Evolutionary conservation across 2,888 invertebrate genomes (phyloP), one percentile per base, ranked within the genome.

Genomic region (Chaitophorus viminalis): DNA sequence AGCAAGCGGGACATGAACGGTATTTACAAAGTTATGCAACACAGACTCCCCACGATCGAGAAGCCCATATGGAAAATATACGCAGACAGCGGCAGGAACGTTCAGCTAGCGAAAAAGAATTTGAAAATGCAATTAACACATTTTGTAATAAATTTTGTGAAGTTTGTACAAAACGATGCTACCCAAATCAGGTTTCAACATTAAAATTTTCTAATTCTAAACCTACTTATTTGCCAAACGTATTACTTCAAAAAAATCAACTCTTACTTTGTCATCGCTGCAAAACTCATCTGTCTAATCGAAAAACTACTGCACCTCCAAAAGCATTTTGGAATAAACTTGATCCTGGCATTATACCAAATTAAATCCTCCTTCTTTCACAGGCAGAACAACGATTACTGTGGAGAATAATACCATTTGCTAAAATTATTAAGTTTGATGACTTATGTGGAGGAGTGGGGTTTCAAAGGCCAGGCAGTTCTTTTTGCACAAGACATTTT

Each of bases 391-490:
- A 65, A 29, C 52, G 79, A 21, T 60, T 79, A 29, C 9, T 60
- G 9, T 79, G 33, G 18, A 9, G 77, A 9, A 77, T 77, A 31
- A 77, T 77, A 17, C 77, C 77, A 21, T 77, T 77, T 46, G 77
- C 46, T 14, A 77, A 77, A 77, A 77, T 46, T 31, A 29, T 77
- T 18, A 77, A 77, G 17, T 77, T 82, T 36, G 36, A 31, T 25
- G 82, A 70, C 46, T 8, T 25, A 70, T 82, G 4, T 46, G 82
- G 82, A 82, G n/a, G 39, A 82, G 46, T 82, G 29, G 0, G 70
- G 82, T n/a, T 82, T 82, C 36, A 68, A 70, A 36, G 83, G 83
- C 14, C 75, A 74, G 25, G 52, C 75, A 31, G 33, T 83, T 14
- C 31, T 76, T 6, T 76, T 76, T 31, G 36, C 39, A 46, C 75